Evolutionary conservation across 2,113 vertebrate genomes (phyloP).

Genomic region (Thinocorus orbignyianus): DNA sequence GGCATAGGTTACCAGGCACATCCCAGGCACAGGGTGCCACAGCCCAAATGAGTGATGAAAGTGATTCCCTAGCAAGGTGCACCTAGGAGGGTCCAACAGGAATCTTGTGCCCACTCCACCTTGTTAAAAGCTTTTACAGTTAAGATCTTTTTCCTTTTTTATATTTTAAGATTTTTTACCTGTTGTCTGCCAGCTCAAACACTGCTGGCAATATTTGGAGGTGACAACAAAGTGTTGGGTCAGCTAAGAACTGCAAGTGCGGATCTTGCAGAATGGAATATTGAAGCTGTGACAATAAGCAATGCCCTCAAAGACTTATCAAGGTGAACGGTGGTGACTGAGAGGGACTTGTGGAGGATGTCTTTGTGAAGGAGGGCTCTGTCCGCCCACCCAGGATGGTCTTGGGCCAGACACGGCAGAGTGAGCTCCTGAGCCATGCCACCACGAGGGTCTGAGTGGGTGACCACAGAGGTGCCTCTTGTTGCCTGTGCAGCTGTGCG

Average conservation of each 20-base stretch:
- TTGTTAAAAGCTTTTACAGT: not conserved
- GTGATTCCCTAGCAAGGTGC: not conserved
- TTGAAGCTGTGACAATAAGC: not conserved
- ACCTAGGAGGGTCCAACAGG: not conserved
- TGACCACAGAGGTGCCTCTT: not conserved
- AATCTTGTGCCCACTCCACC: not conserved
- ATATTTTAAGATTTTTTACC: not conserved
- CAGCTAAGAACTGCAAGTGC: fast-evolving
- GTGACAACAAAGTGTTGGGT: not conserved
- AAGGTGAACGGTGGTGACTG: not conserved
- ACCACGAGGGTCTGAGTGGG: not conserved
- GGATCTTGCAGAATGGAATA: fast-evolving
- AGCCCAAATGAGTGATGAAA: not conserved
- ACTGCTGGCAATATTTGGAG: not conserved
- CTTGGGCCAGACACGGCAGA: not conserved
- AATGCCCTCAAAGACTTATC: not conserved
- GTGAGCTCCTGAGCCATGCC: not conserved
- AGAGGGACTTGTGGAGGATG: not conserved
- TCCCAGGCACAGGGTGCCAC: fast-evolving
- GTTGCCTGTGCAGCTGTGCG: not conserved
- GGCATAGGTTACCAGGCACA: not conserved
- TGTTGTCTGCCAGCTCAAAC: not conserved
- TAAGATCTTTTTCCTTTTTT: not conserved
- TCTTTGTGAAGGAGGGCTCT: not conserved
- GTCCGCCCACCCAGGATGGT: not conserved